Evolutionary conservation across 2,888 invertebrate species (phyloP), one percentile per base, ranked within the genome.

Genomic region (Taphrorychus bicolor): DNA sequence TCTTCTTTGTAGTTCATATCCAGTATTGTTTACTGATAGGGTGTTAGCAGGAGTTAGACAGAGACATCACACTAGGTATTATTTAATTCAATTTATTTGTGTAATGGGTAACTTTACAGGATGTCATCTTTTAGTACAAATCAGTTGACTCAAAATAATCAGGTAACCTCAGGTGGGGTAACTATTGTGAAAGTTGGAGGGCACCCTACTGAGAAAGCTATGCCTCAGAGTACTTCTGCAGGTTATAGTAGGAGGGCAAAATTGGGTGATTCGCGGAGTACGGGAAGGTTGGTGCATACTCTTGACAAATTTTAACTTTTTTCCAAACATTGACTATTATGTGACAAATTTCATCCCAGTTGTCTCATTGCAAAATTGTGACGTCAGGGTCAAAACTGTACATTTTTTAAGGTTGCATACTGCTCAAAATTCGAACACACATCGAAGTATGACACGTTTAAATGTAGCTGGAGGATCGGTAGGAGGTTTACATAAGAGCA

Each of bases 141-240:
- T 73, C 81, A 81, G 58, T 71, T 75, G 59, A 66, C 73, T 59
- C 73, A 74, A 69, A 79, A 86, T 76, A 88, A 89, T 79, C 88
- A 91, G 41, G 91, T 88, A 0, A 88, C 90, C 0, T 89, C 89
- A 2, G 89, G 90, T 2, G 91, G 91, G 3, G 90, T 93, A 4
- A 93, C 93, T 0, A 92, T 93, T 68, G 92, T 93, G 19, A 91
- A 91, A 79, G 86, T 93, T 11, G 91, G 91, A 48, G 87, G 87
- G 9, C 80, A 58, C 69, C 77, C 66, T 57, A 54, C 74, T 23
- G 66, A 73, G 9, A 67, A 75, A 24, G 66, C 76, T 18, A 71
- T 78, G 42, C 70, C 76, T 48, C 67, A 66, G 19, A 45, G 54
- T 22, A 74, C 76, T 21, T 76, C 77, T 71, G 70, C 83, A 74